Evolutionary conservation across 1,140 invertebrate species (phyloP).

Genomic region (Nylanderia fulva): DNA sequence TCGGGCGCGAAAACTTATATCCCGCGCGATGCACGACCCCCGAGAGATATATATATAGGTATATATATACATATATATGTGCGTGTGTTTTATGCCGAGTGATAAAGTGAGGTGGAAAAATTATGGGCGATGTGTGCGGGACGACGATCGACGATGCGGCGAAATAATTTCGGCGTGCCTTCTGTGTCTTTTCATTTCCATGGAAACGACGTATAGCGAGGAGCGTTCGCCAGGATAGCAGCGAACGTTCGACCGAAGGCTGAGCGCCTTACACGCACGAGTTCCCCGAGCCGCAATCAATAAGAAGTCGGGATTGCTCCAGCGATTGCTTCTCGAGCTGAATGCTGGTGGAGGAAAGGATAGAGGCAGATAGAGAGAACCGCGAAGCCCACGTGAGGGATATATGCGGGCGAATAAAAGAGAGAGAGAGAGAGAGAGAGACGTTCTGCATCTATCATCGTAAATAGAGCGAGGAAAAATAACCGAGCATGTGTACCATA

Average conservation of each 20-base stretch:
- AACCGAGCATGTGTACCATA: not conserved
- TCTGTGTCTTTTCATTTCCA: constrained; percentile 70
- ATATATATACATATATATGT: too few relatives aligned
- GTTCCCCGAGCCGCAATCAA: constrained; percentile 74
- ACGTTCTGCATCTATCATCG: constrained; percentile 72
- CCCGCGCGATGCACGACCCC: constrained; percentile 31
- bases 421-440: too few relatives aligned
- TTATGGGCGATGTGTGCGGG: constrained; percentile 30
- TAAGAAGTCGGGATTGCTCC: constrained; percentile 76
- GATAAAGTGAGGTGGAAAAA: constrained; percentile 54
- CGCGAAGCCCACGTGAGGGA: constrained; percentile 21
- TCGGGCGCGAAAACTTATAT: constrained; percentile 27
- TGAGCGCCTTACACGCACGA: constrained; percentile 74
- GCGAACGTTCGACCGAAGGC: constrained; percentile 54
- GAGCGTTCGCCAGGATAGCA: constrained; percentile 59
- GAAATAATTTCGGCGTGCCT: constrained; percentile 65
- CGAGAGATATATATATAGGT: constrained; percentile 1
- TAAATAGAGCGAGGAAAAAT: constrained; percentile 60
- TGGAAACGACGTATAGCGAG: constrained; percentile 70
- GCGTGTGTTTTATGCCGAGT: not conserved
- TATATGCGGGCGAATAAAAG: constrained; percentile 21
- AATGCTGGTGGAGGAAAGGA: constrained; percentile 40
- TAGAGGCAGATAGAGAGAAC: constrained; percentile 23
- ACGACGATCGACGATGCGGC: constrained; percentile 54
- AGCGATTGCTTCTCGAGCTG: constrained; percentile 66